Base-by-base conservation (phyloP, 2,797 vertebrate species). In the Phataginus tetradactyla region DNA sequence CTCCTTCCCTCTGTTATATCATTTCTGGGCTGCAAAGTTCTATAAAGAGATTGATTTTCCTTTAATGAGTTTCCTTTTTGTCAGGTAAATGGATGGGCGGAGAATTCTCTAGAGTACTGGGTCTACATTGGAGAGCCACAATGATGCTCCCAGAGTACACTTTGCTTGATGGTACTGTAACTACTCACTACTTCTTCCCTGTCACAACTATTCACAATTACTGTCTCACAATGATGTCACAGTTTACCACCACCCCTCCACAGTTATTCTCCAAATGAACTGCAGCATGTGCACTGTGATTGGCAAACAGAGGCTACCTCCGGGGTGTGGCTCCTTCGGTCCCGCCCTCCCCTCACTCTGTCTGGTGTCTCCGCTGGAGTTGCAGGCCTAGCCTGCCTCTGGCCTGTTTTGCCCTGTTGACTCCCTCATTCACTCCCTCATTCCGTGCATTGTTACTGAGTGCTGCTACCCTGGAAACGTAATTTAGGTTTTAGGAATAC, bases 221-320 rank as follows among this genome's bases (percentile, higher is more conserved):
- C 20, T 71, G 15, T 69, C 17, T 84, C 2, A 53, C 1, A 42
- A 15, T 66, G n/a, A 4, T 39, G 13, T 66, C 55, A n/a, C 20
- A 53, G n/a, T 87, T 93, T 59, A 78, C 20, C n/a, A 45, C 59
- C 42, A 37, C 14, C 4, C 8, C 18, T 64, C 10, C 17, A 69
- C 5, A 81, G 29, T n/a, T n/a, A 34, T 45, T 68, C 27, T 29
- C 6, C 20, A 14, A 69, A n/a, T 51, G n/a, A 75, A 14, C 15
- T 55, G 21, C 49, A 75, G 5, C 7, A 45, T 13, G 0, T 4
- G n/a, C 15, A 21, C 21, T 1, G 9, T 37, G 68, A 15, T 3
- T 7, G 34, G 23, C 59, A 77, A 69, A 63, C 34, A 27, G 1
- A 12, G 61, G 34, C 14, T 18, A 42, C 3, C 10, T 37, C 12